Base-by-base conservation (phyloP, 2,797 vertebrate genomes). In the Aeoliscus strigatus region DNA sequence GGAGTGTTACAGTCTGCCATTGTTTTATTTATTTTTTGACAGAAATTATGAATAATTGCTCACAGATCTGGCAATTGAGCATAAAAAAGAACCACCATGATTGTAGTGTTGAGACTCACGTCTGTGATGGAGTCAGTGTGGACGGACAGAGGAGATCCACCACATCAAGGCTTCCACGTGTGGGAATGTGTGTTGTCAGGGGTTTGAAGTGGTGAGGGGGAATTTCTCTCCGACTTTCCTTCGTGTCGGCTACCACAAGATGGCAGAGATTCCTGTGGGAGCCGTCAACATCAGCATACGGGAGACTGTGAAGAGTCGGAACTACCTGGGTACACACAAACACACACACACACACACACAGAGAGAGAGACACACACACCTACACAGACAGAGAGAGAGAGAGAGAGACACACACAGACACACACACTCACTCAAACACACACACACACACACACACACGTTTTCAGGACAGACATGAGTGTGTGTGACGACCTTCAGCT, bases 191-290 rank as follows among this genome's bases (percentile, higher is more conserved):
- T 60, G 39, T 52, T 64, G 55, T 48, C 73, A 81, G 79, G 53
- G 51, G n/a, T 74, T 77, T 51, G 57, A 77, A 30, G 49, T 81
- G 39, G 73, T 89, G 41, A 83, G 32, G 44, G 82, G 82, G 33
- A 81, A 79, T 31, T 84, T 88, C 62, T 78, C 76, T 17, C 66
- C 31, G 12, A 70, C 64, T 15, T 79, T 85, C 51, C 83, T 88
- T 7, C 73, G 43, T 0, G 31, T 86, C 47, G 86, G 84, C 42
- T 88, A 89, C 66, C 85, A 89, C 66, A 86, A 85, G 73, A 73
- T 89, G 37, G 27, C 71, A 27, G 80, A 86, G 54, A 84, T 89
- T 50, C 86, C 87, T 27, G 63, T 66, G 34, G 87, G 85, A 73
- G 85, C 86, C 4, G 17, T 44, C 18, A 81, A 74, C 70, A 79